phyloP scores from a whole-genome alignment of 2,888 invertebrate species.

The Sepiola atlantica region DNA sequence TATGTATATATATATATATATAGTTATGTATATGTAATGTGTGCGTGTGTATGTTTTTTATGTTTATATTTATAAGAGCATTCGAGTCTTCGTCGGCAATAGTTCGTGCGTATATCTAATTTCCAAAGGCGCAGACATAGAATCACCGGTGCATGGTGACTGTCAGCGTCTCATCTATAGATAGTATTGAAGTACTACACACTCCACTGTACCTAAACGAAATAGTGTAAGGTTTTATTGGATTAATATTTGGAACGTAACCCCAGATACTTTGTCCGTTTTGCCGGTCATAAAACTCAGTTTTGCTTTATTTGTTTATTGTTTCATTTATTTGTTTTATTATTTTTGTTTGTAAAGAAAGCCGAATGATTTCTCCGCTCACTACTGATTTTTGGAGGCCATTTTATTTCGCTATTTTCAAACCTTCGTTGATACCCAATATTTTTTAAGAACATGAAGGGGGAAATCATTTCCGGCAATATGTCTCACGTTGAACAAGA shows the following conservation, averaged over 20 bases:
- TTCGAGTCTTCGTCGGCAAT: neutral
- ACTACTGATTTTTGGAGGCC: neutral
- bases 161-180: no score
- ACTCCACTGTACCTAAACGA: neutral
- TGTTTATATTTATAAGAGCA: neutral
- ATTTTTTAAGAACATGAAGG: neutral
- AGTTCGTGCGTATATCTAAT: neutral
- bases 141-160: neutral
- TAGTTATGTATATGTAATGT: neutral
- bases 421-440: neutral
- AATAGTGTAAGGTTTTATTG: neutral
- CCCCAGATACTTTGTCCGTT: neutral
- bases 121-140: neutral
- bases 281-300: neutral
- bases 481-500: neutral
- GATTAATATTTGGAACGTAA: neutral
- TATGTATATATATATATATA: slow-evolving; percentile 32
- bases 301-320: neutral
- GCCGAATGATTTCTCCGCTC: neutral
- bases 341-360: neutral
- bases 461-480: neutral
- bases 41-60: neutral
- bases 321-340: neutral
- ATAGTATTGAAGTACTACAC: no score
- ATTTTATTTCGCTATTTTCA: neutral